Base-by-base conservation (phyloP, 2,113 vertebrate species). In the Macaca nemestrina region DNA sequence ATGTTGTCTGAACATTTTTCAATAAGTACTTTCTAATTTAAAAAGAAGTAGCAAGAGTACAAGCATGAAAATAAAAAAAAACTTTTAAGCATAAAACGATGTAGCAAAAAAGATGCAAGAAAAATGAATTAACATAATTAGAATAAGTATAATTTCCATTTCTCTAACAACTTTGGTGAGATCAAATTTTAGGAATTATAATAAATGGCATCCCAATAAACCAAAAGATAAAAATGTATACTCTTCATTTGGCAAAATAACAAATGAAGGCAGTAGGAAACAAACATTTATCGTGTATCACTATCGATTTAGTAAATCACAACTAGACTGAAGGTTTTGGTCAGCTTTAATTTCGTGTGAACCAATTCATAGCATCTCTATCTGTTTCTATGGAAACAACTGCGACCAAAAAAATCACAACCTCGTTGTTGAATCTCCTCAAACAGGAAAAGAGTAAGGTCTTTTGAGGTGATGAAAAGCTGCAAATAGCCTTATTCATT, bases 281-380 rank as follows among this genome's bases (percentile, higher is more conserved):
- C 70, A 93, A 94, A 64, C 30, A 94, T 91, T 95, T 95, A 43
- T 90, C 64, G 87, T 84, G 93, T 82, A 55, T 81, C 96, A 90
- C 93, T 61, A 92, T 85, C 50, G 68, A 93, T 93, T 97, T 92
- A 93, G 70, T 45, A 97, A 90, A 85, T 97, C 83, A 87, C 78
- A 93, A 82, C 57, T 73, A 97, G 75, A 92, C 52, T 89, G 97
- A 98, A 97, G 90, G 61, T 59, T 98, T 93, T 32, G 81, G 97
- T 87, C 97, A 98, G 92, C 96, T 75, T 94, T 98, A 97, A 98
- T 94, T 97, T 97, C 98, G 92, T 97, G 97, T 94, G 94, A 97
- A 93, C 93, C 95, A 97, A 96, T 91, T 95, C 97, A 80, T 40
- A 95, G 52, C 93, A 95, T 78, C 83, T 93, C 87, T 95, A 89